Evolutionary conservation across 1,140 invertebrate genomes (phyloP), one percentile per base, ranked within the genome.

Genomic region (Saxidomus purpurata): DNA sequence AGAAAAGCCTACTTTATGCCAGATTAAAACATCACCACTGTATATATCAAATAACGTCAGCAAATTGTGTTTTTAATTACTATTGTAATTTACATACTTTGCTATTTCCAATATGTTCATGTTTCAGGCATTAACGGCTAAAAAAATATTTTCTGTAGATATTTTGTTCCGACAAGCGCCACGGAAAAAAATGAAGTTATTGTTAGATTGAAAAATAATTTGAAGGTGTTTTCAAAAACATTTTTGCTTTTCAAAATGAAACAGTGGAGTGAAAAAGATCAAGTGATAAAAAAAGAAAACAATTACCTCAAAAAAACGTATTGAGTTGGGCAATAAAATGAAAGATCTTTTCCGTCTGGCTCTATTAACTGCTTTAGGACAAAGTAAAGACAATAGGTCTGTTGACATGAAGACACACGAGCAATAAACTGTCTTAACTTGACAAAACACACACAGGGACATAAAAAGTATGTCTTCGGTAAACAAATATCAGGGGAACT

Each of bases 201-300:
- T 63, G 59, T 63, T 25, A 6, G 3, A 63, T 3, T 28, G 59
- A 63, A 63, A 19, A 63, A 63, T 63, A 25, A 63, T 63, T 28
- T 63, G 25, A 63, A n/a, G 19, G 19, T 63, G 59, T 63, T 63
- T 63, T 63, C 25, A 25, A 63, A 63, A 28, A n/a, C 59, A 63
- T 17, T 63, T 63, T 63, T 63, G 25, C 25, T n/a, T 63, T 63
- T 63, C 59, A 63, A 49, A 55, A 63, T n/a, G 59, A 19, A 63
- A n/a, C n/a, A n/a, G n/a, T n/a, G n/a, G n/a, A n/a, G n/a, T n/a
- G n/a, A n/a, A 63, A 25, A n/a, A 63, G 59, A 63, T 63, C 59
- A 0, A 8, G 8, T 63, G 59, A 63, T 63, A 63, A 28, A 43
- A 43, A 8, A 28, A 8, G n/a, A 4, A 28, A 63, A 63, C 59